These are phyloP conservation scores for Pollenia labialis DNA, from an alignment of 2,888 invertebrate species.

Conservation along the genomic window DNA sequence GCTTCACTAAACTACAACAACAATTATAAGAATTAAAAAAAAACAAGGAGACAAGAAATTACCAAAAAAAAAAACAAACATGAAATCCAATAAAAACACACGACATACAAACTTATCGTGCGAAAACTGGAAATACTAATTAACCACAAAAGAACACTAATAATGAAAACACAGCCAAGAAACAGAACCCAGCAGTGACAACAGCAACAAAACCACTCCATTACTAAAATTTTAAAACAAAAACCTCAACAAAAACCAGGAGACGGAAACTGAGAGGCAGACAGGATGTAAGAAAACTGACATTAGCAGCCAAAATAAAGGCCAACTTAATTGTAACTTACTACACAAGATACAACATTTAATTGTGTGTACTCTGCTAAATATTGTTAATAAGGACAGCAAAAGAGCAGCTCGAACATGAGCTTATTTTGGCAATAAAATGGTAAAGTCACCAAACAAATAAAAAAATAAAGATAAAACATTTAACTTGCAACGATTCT, in stretches of 20 bases:
- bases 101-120: constrained; percentile 67
- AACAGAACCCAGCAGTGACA: constrained; percentile 39
- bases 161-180: constrained; percentile 73
- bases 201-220: constrained; percentile 5
- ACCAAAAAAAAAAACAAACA: constrained; percentile 41
- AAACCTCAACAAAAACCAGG: constrained; percentile 52
- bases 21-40: constrained; percentile 53
- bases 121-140: constrained; percentile 75
- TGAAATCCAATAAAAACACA: constrained; percentile 46
- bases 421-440: constrained; percentile 68
- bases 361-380: constrained; percentile 44
- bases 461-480: constrained; percentile 32
- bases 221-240: constrained; percentile 37
- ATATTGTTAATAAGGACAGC: constrained; percentile 50
- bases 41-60: constrained; percentile 44
- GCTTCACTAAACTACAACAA: constrained; percentile 66
- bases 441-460: constrained; percentile 43
- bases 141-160: constrained; percentile 77
- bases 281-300: constrained; percentile 63
- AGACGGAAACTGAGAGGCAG: constrained; percentile 68
- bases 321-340: constrained; percentile 63
- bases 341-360: constrained; percentile 50
- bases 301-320: constrained; percentile 59
- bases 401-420: constrained; percentile 12
- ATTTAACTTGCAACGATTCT: constrained; percentile 28